Base-by-base conservation (phyloP, 35 echinoderm and acorn worm species). In the Ophiothrix spiculata region DNA sequence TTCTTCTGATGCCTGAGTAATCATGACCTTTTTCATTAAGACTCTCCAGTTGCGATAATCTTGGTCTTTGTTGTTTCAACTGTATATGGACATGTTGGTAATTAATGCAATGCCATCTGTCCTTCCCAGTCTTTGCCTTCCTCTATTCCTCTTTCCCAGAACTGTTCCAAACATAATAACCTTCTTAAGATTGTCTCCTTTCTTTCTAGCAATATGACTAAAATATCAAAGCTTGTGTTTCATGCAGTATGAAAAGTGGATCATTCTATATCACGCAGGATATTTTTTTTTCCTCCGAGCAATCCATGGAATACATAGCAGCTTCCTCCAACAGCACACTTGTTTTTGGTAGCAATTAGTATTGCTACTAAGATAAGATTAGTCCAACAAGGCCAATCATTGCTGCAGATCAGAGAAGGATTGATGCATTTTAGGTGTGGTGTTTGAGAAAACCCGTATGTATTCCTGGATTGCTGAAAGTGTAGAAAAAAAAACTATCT, bases 271-370 rank as follows among this genome's bases (percentile, higher is more conserved):
- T n/a, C n/a, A n/a, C n/a, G n/a, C n/a, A n/a, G n/a, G n/a, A n/a
- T n/a, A n/a, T n/a, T n/a, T n/a, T 45, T 56, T 81, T 1, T 37
- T 81, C 80, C 17, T 81, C 46, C 46, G 40, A 11, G 80, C 80
- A 12, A 8, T 42, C 39, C 80, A 45, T 56, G 42, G 80, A 56
- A 81, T 81, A 8, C 80, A 56, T 12, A 81, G 80, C 28, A 81
- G 80, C 37, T 81, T 81, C 33, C 42, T 42, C 39, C 80, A 81
- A 31, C 80, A 81, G 38, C 80, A 81, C 80, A 81, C 46, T 32
- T 13, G 28, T 81, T 81, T 35, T 81, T 56, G n/a, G n/a, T n/a
- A n/a, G n/a, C n/a, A n/a, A n/a, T n/a, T n/a, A n/a, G n/a, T n/a
- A n/a, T n/a, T n/a, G n/a, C n/a, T n/a, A n/a, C n/a, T n/a, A n/a